A percentile compares a stretch with the other conserved stretches of the same genome.
Conservation (phyloP, 2,888 invertebrate genomes). For the Argyresthia albistria region DNA sequence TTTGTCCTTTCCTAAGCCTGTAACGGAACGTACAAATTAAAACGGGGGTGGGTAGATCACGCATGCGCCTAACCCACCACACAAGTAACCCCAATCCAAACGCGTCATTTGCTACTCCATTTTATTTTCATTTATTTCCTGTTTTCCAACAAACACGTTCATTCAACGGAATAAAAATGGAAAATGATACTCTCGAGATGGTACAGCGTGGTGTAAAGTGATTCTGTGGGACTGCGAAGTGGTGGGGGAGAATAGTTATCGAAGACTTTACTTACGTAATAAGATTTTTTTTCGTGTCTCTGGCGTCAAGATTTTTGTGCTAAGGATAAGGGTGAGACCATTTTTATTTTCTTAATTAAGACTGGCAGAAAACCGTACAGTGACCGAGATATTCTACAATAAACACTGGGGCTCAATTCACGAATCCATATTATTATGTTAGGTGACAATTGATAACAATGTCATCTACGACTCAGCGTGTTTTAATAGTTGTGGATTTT, state of each 20-base stretch:
- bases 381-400: no score
- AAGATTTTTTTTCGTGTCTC: not conserved
- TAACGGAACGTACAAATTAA: not conserved
- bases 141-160: conserved; percentile 15
- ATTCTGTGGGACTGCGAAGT: no score
- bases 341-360: not conserved
- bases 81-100: conserved; percentile 39
- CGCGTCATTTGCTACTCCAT: conserved; percentile 34
- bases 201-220: no score
- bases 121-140: conserved; percentile 46
- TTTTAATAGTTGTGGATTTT: no score
- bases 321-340: not conserved
- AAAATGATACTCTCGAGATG: no score
- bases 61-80: conserved; percentile 36
- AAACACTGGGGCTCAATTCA: no score
- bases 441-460: no score
- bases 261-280: conserved; percentile 1
- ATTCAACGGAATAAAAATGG: no score
- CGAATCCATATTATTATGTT: no score
- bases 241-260: not conserved
- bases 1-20: no score
- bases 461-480: no score
- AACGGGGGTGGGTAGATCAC: conserved; percentile 21
- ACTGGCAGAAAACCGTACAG: no score
- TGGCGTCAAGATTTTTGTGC: not conserved